phyloP scores from a whole-genome alignment of 92 coral and sea anemone genomes.

The Ricordea florida region DNA sequence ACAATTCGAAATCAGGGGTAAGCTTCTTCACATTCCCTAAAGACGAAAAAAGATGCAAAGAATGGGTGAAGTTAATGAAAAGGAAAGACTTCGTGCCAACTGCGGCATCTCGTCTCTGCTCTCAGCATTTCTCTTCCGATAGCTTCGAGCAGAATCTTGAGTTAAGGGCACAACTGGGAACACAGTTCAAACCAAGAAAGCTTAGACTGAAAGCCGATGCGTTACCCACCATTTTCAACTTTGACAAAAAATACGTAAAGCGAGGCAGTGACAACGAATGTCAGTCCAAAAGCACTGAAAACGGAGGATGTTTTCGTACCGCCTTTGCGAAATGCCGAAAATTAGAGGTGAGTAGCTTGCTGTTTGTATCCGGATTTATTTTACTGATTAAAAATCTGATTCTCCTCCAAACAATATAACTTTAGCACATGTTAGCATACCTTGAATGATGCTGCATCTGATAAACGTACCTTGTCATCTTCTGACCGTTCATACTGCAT shows the following conservation, averaged over 20 bases:
- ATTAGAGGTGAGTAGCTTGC: not conserved
- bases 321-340: slow-evolving; percentile 12
- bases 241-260: not conserved
- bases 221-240: slow-evolving; percentile 21
- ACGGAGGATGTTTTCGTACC: too few species aligned
- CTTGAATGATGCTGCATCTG: too few species aligned
- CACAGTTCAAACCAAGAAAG: slow-evolving; percentile 8
- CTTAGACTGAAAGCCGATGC: slow-evolving; percentile 7
- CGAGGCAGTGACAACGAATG: too few species aligned
- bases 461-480: too few species aligned
- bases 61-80: not conserved
- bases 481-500: too few species aligned
- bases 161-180: not conserved
- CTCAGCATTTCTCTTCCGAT: not conserved
- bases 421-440: too few species aligned
- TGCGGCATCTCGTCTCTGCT: not conserved
- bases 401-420: not conserved
- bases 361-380: not conserved
- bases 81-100: slow-evolving; percentile 16
- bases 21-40: slow-evolving; percentile 5
- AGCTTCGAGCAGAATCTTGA: not conserved
- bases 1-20: not conserved
- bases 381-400: not conserved
- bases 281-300: too few species aligned
- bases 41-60: not conserved